These are phyloP conservation scores for Indri indri DNA, from an alignment of 2,113 vertebrate genomes.

Conservation along the genomic window DNA sequence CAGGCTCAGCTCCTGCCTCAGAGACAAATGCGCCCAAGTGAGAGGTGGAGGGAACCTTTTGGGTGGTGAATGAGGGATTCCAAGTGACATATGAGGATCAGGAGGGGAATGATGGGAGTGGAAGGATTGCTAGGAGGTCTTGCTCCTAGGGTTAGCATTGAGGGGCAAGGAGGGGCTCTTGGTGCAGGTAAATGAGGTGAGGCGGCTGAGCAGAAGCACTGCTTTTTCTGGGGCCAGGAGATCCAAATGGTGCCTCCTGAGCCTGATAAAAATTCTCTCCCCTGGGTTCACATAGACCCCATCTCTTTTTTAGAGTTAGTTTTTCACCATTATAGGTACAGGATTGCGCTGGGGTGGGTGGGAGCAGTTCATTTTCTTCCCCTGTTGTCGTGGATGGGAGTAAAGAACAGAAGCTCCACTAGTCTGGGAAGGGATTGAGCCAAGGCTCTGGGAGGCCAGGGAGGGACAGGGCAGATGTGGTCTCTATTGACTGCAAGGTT, in stretches of 20 bases:
- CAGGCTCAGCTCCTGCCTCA: slow-evolving; percentile 52
- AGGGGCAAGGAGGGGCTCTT: background rate
- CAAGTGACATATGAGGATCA: background rate
- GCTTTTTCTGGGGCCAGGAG: background rate
- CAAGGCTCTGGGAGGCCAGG: background rate
- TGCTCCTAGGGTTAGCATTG: accelerated
- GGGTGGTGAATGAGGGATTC: background rate
- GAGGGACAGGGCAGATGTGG: background rate
- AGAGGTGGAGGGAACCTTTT: slow-evolving; percentile 25
- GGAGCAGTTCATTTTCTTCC: background rate
- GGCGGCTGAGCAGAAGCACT: background rate
- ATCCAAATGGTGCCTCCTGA: background rate
- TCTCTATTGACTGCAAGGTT: background rate
- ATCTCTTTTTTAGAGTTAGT: background rate
- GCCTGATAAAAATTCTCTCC: background rate
- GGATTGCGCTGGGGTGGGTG: background rate
- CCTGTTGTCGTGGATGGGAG: background rate
- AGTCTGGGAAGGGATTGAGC: background rate
- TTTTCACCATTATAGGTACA: background rate
- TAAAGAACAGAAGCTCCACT: background rate
- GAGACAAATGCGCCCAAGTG: slow-evolving; percentile 78
- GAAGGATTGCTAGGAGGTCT: background rate
- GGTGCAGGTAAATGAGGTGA: background rate
- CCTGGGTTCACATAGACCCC: background rate
- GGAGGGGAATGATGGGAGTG: background rate